Base-by-base conservation (phyloP, 1,140 invertebrate species). In the Atta texana region DNA sequence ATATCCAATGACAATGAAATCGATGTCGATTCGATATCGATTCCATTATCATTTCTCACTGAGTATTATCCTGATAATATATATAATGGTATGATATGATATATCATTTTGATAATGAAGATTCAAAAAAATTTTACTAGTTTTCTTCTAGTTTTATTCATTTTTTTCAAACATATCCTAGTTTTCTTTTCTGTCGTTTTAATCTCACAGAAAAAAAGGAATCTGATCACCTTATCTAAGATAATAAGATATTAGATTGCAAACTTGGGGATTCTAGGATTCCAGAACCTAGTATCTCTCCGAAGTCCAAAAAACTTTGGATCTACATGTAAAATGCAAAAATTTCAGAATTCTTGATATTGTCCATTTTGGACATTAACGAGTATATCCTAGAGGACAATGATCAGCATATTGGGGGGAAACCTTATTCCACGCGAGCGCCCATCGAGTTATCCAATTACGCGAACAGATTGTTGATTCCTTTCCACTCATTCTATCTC, bases 391-490 rank as follows among this genome's bases (percentile, higher is more conserved):
- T 34, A 18, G 53, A n/a, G 49, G 24, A 7, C 18, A 31, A 49
- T 55, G 55, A 74, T 84, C 69, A 61, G 69, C 69, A 75, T 84
- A 75, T 74, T 44, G 39, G 44, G 28, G 14, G 39, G 28, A 51
- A 63, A 63, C 24, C 24, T 39, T 14, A 63, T 75, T 84, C 55
- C 24, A 24, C 39, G 57, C 69, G 57, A 34, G 2, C 39, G 55
- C 24, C 61, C 69, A 34, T 84, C 80, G 55, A 84, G 69, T 75
- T 75, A 84, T n/a, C 55, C 80, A 84, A 84, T 84, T 84, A 84
- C 69, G 44, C 66, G 80, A 28, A 63, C 80, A 69, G 14, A 84
- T 84, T 84, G 80, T 84, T 84, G 80, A 84, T 39, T 84, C n/a
- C 39, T 84, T 84, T 84, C 55, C 55, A 34, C 80, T 84, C 69